phyloP scores from a whole-genome alignment of 1,140 invertebrate genomes.

The Drosophila ironensis region DNA sequence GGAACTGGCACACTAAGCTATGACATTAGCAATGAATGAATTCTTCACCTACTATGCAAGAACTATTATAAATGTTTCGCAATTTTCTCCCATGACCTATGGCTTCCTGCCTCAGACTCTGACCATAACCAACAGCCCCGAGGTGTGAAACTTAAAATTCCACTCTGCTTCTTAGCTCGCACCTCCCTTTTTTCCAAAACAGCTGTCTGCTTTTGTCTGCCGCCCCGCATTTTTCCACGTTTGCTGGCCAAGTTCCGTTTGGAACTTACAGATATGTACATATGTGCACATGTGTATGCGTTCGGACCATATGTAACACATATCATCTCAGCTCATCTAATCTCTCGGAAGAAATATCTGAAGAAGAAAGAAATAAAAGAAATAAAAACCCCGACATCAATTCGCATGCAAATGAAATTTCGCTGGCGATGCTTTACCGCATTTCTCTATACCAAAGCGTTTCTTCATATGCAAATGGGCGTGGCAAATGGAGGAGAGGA shows the following conservation, averaged over 20 bases:
- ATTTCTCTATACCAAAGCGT: constrained; percentile 28
- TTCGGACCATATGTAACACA: constrained; percentile 32
- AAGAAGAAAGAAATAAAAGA: neutral
- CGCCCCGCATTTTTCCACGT: constrained; percentile 1
- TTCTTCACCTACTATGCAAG: too few relatives aligned
- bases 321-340: constrained; percentile 2
- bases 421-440: neutral
- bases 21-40: too few relatives aligned
- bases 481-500: neutral
- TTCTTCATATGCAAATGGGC: constrained; percentile 43
- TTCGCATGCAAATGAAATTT: constrained; percentile 45
- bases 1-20: too few relatives aligned
- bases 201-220: constrained; percentile 19
- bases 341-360: neutral
- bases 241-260: constrained; percentile 42
- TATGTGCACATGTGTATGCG: too few relatives aligned
- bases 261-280: neutral
- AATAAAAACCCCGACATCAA: constrained; percentile 21
- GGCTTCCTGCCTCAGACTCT: neutral
- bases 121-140: neutral
- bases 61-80: neutral
- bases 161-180: neutral
- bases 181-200: neutral
- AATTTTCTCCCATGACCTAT: neutral
- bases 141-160: neutral